Base-by-base conservation (phyloP, 23 tunicate genomes). In the Diplosoma virens region DNA sequence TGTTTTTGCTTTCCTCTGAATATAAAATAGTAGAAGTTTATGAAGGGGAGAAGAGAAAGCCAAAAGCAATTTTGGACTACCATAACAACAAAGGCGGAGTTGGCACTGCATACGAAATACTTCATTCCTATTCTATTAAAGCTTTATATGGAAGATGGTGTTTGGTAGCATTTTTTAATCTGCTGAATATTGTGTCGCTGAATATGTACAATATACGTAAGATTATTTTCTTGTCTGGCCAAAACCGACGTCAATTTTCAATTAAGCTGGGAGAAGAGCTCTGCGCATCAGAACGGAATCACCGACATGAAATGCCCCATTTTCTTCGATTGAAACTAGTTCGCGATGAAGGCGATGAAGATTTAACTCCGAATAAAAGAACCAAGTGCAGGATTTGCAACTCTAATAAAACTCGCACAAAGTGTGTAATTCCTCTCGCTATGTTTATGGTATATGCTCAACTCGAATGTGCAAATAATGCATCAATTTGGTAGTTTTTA, bases 221-320 rank as follows among this genome's bases (percentile, higher is more conserved):
- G 74, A 22, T 34, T 67, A 67, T 67, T 36, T 67, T 52, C 74
- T 67, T 67, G 74, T 67, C 74, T 35, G 52, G 74, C 74, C 74
- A 67, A 63, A 63, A 63, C 69, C 69, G 34, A 63, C 37, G 35
- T 27, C 33, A 55, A 61, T 61, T 61, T 61, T 61, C 69, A 67
- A 67, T 67, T 52, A 67, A 67, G 70, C n/a, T 63, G 35, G 70
- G 33, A 63, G 35, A 63, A 67, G 24, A 67, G 74, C 50, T 67
- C 26, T 35, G 52, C 6, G 74, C 52, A 67, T 36, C 52, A 18
- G 52, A 67, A 34, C 22, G 74, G 74, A 63, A 36, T 63, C 36
- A 36, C 34, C 69, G 52, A 67, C 50, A 67, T 67, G 52, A 67
- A 36, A 36, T 67, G 52, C 74, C 25, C 24, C 69, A 63, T 63